Conservation (phyloP, 2,888 invertebrate genomes). For the Sceliomorpha sp. region DNA sequence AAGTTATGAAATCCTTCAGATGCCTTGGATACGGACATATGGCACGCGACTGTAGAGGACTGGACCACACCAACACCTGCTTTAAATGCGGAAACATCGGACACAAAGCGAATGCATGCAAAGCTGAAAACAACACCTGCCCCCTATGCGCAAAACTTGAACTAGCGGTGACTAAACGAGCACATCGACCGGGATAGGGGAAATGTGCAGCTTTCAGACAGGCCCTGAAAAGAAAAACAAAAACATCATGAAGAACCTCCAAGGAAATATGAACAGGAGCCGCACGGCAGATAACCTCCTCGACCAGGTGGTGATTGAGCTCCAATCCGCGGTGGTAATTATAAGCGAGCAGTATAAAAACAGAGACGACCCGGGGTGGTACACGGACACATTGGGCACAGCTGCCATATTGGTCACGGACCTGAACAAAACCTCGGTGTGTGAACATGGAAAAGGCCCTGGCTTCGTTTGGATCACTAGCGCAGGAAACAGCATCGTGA, state of each 20-base stretch:
- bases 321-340: conserved; percentile 22
- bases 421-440: conserved; percentile 4
- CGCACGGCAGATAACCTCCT: conserved; percentile 24
- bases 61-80: background rate
- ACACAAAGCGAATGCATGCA: background rate
- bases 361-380: conserved; percentile 18
- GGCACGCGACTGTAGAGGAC: too few species aligned
- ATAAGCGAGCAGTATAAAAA: conserved; percentile 46
- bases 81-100: background rate
- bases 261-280: conserved; percentile 47
- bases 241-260: conserved; percentile 31
- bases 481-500: background rate
- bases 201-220: background rate
- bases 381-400: conserved; percentile 21
- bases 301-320: conserved; percentile 14
- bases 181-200: too few species aligned
- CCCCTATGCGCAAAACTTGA: background rate
- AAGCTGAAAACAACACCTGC: background rate
- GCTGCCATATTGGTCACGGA: conserved; percentile 39
- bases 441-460: conserved; percentile 10
- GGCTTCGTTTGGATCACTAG: conserved; percentile 42
- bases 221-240: conserved; percentile 13
- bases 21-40: too few species aligned
- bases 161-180: background rate
- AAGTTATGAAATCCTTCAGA: too few species aligned